phyloP scores from a whole-genome alignment of 1,140 invertebrate genomes.

The Ctenoplectra terminalis region DNA sequence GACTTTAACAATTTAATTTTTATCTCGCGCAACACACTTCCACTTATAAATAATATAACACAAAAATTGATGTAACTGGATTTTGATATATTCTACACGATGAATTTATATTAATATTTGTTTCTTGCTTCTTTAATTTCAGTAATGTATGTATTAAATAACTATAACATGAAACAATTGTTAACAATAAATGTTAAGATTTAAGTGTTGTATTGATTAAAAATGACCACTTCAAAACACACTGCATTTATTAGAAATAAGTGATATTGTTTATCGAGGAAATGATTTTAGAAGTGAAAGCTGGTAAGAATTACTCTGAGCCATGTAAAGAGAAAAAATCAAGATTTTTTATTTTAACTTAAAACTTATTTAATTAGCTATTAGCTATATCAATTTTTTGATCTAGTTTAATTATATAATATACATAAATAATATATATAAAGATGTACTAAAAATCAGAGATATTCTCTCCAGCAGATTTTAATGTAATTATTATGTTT shows the following conservation, averaged over 20 bases:
- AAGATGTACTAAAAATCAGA: neutral
- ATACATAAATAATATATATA: neutral
- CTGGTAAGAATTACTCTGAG: slow-evolving; percentile 7
- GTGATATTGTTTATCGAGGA: neutral
- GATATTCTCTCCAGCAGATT: neutral
- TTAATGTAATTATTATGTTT: neutral
- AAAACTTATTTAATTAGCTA: too few species aligned
- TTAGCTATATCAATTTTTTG: slow-evolving; percentile 12
- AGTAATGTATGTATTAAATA: too few species aligned
- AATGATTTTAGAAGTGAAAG: slow-evolving; percentile 26
- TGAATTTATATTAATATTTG: too few species aligned
- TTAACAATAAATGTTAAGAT: too few species aligned
- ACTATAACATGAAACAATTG: too few species aligned
- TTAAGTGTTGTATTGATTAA: too few species aligned
- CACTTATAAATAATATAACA: too few species aligned
- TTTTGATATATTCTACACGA: too few species aligned
- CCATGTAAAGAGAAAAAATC: neutral
- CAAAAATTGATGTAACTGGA: too few species aligned
- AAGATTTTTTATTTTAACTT: slow-evolving; percentile 2
- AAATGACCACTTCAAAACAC: neutral
- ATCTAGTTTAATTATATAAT: neutral
- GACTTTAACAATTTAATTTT: too few species aligned
- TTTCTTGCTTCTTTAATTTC: too few species aligned
- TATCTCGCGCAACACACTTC: too few species aligned
- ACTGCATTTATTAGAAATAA: slow-evolving; percentile 5